Evolutionary conservation across 2,797 vertebrate species (phyloP), one percentile per base, ranked within the genome.

Genomic region (Platyrinchus mystaceus): DNA sequence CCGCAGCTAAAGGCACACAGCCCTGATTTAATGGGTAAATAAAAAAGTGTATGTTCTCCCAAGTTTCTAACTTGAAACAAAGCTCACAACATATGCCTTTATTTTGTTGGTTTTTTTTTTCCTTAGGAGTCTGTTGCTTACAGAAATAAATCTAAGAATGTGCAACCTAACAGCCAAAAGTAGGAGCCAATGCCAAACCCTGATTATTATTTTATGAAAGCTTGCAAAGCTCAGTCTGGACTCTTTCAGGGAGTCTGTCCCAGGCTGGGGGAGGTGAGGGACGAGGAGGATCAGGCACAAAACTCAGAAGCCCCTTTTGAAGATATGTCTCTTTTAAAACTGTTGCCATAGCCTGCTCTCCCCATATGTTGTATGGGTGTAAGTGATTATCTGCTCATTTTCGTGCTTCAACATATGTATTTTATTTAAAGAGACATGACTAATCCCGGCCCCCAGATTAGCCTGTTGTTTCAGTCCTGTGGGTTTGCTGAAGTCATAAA

Each of bases 311-410:
- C 47, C 67, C 52, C 30, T 76, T 80, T 70, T 67, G 76, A 76
- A 93, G 78, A 75, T 47, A 15, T 4, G 16, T 32, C n/a, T 89
- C 30, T 47, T 78, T 80, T 47, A 32, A 89, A 94, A 46, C 53
- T 0, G 1, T 87, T 88, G 62, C 85, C 70, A 30, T 76, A 86
- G 59, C 67, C 59, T 0, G 0, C 59, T 94, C 47, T 95, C 56
- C 73, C 83, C 94, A 91, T 95, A 86, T 96, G 95, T 84, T 95
- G 77, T 90, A 92, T 90, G 91, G 83, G 89, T 91, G 94, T 94
- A 89, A 87, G 82, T 95, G 94, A 87, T 90, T 95, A 91, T 92
- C 93, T 94, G 94, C 94, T 94, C 92, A 91, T 96, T 96, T 95
- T 95, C 52, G 32, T 94, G 87, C 85, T 82, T 94, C 74, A 82